Base-by-base conservation (phyloP, 1,140 invertebrate genomes). In the Pseudomyrmex pallidus region DNA sequence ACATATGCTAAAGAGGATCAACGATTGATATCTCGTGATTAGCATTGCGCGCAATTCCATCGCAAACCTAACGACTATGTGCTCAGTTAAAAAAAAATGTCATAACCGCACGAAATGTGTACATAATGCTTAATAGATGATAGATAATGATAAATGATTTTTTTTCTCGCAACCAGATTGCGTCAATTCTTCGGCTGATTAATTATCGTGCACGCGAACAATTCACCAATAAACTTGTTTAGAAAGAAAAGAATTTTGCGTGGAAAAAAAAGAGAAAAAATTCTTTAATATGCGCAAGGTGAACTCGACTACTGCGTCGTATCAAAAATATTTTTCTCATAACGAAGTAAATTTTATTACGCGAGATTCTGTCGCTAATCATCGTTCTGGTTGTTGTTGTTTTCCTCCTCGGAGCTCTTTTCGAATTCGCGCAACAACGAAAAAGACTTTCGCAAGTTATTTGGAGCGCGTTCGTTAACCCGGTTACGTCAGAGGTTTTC, bases 401-500 rank as follows among this genome's bases (percentile, higher is more conserved):
- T 20, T 35, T 48, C 48, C 15, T 2, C 2, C n/a, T 52, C 25
- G 17, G 35, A 35, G 35, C 13, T 46, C 44, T 68, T 78, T 78
- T 78, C 50, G 48, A 54, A 66, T 25, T 66, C 8, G 17, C 8
- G 13, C 17, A 48, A 35, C 35, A 22, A 46, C 5, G 13, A 15
- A 15, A 46, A 80, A 59, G 44, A 80, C 59, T 35, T 62, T 50
- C 25, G 56, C n/a, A 56, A 25, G 52, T 17, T 57, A 84, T 68
- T 66, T 20, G 44, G 4, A 25, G 17, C 25, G 20, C n/a, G 22
- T 25, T 2, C 9, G 22, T 25, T 1, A 70, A 78, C 13, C 15
- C 54, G 20, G 15, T 77, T 68, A 50, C 54, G 15, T 80, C 76
- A 61, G 62, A 67, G 2, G 68, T 80, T 35, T 57, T 70, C 54